Conservation (phyloP, 2,888 invertebrate genomes). For the Tetranychus piercei region DNA sequence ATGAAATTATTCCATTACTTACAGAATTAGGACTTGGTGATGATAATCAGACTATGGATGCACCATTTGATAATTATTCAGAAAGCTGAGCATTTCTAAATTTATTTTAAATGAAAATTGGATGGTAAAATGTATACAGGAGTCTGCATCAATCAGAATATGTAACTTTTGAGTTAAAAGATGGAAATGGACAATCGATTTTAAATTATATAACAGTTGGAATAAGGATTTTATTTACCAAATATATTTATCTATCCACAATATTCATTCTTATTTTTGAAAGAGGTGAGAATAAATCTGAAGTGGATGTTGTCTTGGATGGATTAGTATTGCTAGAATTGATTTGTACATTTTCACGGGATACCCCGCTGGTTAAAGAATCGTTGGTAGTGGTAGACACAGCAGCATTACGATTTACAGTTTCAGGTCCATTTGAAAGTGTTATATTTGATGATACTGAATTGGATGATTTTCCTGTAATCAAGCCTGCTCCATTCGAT, state of each 20-base stretch:
- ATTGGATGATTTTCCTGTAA: neutral
- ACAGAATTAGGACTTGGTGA: constrained; percentile 1
- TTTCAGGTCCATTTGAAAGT: neutral
- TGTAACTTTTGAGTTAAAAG: too few species aligned
- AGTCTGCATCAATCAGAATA: neutral
- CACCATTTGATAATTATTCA: neutral
- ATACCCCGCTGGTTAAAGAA: neutral
- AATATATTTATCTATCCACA: neutral
- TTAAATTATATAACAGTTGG: neutral
- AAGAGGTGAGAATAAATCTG: neutral
- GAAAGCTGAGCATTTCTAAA: neutral
- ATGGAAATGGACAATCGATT: neutral
- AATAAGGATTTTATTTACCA: neutral
- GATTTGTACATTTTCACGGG: constrained; percentile 2
- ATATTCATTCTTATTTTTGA: neutral
- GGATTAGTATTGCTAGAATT: constrained; percentile 3
- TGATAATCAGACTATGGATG: neutral
- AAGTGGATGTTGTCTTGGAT: constrained; percentile 3
- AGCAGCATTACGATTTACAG: neutral
- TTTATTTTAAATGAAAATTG: neutral
- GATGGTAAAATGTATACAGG: neutral
- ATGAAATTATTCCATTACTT: neutral
- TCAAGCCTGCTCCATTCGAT: neutral
- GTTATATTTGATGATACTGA: neutral
- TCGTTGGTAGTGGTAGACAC: neutral